Percentiles rank a stretch among this genome's conserved stretches.
Conservation (phyloP, 2,888 invertebrate species). For the Tanypteryx hageni region DNA sequence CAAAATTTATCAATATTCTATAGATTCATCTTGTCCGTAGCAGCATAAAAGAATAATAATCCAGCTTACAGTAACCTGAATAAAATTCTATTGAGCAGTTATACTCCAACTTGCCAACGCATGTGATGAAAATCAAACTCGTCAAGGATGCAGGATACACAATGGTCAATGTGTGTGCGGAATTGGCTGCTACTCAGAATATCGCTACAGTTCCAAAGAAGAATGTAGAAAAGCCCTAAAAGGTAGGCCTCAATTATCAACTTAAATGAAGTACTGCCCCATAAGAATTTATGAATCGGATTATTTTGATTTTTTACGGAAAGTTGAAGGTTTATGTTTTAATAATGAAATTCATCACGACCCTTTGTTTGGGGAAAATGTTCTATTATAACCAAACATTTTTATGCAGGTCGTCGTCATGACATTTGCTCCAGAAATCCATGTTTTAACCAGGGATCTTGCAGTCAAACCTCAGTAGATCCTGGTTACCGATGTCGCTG, state of each 20-base stretch:
- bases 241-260: constrained; percentile 76
- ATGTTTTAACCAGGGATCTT: constrained; percentile 82
- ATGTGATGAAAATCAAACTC: constrained; percentile 79
- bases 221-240: constrained; percentile 81
- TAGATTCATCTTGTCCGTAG: neutral
- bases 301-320: neutral
- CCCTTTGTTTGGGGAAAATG: neutral
- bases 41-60: neutral
- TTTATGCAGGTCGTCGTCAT: constrained; percentile 74
- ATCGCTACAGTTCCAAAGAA: constrained; percentile 79
- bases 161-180: constrained; percentile 81
- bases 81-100: neutral
- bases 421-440: constrained; percentile 83
- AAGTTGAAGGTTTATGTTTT: neutral
- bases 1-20: neutral
- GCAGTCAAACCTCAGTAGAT: constrained; percentile 82
- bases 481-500: constrained; percentile 84
- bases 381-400: neutral
- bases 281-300: neutral
- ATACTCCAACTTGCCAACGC: neutral
- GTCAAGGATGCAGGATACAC: constrained; percentile 82
- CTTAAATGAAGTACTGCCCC: neutral
- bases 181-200: constrained; percentile 82
- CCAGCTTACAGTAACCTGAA: neutral
- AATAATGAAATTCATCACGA: neutral